Evolutionary conservation across 2,888 invertebrate genomes (phyloP).

Genomic region (Ceraclea dissimilis): DNA sequence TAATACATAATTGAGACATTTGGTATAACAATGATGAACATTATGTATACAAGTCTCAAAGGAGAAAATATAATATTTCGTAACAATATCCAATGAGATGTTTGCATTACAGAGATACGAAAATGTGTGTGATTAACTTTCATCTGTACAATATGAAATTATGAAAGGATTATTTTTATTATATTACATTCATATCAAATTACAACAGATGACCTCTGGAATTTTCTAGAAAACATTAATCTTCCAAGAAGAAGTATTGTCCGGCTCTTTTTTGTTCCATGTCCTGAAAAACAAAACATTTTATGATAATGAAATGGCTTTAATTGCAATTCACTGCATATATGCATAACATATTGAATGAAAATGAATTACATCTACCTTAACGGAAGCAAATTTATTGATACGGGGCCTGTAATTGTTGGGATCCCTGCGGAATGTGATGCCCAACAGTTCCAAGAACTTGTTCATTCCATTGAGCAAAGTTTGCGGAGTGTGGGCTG

Average conservation of each 20-base stretch:
- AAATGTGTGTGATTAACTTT: background rate
- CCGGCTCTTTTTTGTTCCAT: constrained; percentile 95
- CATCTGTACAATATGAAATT: background rate
- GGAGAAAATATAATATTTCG: no score
- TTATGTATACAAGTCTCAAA: no score
- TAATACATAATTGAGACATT: no score
- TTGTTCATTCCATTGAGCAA: constrained; percentile 97
- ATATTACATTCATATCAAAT: background rate
- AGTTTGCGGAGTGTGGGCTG: constrained; percentile 87
- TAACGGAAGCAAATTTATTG: constrained; percentile 93
- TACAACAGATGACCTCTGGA: background rate
- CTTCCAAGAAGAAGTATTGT: constrained; percentile 98
- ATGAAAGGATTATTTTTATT: background rate
- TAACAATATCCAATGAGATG: no score
- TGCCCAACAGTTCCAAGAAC: constrained; percentile 90
- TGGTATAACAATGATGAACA: no score
- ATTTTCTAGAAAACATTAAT: constrained; percentile 45
- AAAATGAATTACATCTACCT: constrained; percentile 53
- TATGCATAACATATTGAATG: background rate
- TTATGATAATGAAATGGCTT: no score
- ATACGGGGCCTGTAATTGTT: constrained; percentile 98
- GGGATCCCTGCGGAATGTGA: constrained; percentile 97
- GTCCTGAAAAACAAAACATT: constrained; percentile 55
- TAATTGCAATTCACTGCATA: no score
- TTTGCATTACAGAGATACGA: background rate